Evolutionary conservation across 2,113 vertebrate species (phyloP).

Genomic region (Entosphenus tridentatus): DNA sequence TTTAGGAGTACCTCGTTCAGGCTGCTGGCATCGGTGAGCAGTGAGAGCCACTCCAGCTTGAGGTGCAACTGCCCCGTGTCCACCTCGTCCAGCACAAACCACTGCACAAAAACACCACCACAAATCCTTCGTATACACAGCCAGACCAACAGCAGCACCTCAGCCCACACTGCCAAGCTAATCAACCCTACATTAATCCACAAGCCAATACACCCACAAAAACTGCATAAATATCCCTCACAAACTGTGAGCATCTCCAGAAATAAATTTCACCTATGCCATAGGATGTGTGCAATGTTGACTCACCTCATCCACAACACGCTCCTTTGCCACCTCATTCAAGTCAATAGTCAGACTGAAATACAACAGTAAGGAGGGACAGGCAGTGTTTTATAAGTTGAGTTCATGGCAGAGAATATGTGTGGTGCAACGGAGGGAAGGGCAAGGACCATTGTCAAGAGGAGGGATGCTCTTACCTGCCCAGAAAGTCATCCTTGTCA

Average conservation of each 20-base stretch:
- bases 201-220: too few relatives aligned
- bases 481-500: conserved; percentile 75
- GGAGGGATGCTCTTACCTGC: conserved; percentile 30
- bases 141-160: too few relatives aligned
- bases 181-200: too few relatives aligned
- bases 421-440: conserved; percentile 6
- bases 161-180: too few relatives aligned
- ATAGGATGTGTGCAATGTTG: too few relatives aligned
- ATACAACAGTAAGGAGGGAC: conserved; percentile 9
- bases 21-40: conserved; percentile 35
- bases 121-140: background rate
- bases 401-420: background rate
- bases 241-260: too few relatives aligned
- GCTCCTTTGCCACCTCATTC: conserved; percentile 47
- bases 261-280: too few relatives aligned
- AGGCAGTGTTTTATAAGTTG: conserved; percentile 1
- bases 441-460: conserved; percentile 1
- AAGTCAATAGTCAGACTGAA: conserved; percentile 48
- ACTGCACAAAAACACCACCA: conserved; percentile 25
- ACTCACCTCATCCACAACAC: conserved; percentile 55
- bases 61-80: conserved; percentile 57
- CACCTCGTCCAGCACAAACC: conserved; percentile 62
- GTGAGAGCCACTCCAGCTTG: conserved; percentile 62
- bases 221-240: too few relatives aligned
- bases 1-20: conserved; percentile 41